Evolutionary conservation across 2,113 vertebrate species (phyloP).

Genomic region (Grus americana): DNA sequence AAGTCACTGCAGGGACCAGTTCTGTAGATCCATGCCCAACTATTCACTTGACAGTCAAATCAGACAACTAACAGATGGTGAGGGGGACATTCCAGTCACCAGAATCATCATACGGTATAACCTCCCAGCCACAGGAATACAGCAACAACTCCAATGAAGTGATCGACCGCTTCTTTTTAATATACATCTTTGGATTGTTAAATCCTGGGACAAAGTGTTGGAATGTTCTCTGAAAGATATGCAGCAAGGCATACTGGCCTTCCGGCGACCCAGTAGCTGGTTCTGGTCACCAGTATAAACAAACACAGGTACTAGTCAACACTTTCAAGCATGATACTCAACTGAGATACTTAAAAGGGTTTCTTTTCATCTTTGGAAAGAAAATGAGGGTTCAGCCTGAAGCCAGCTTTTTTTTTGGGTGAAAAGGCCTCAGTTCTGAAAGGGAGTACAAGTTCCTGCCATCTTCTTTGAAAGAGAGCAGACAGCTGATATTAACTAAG

Average conservation of each 20-base stretch:
- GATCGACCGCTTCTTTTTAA: background rate
- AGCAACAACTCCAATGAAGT: background rate
- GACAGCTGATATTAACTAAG: background rate
- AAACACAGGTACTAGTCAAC: background rate
- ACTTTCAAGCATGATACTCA: background rate
- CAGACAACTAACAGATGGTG: background rate
- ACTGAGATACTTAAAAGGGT: background rate
- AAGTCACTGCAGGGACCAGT: background rate
- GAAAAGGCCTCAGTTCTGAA: background rate
- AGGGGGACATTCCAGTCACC: background rate
- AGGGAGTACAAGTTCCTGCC: background rate
- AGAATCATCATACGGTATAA: background rate
- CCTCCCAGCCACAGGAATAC: background rate
- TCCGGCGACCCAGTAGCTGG: background rate
- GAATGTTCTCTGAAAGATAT: background rate
- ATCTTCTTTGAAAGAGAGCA: background rate
- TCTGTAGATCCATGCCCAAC: background rate
- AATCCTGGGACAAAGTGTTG: background rate
- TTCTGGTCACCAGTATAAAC: background rate
- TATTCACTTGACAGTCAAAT: background rate
- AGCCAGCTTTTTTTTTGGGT: background rate
- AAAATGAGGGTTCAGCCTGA: background rate
- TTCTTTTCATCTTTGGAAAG: background rate
- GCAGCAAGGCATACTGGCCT: background rate
- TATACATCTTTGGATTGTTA: background rate